A percentile compares a stretch with the other conserved stretches of the same genome.
Evolutionary conservation across 2,888 invertebrate species (phyloP).

Genomic region (Neoitamus cyanurus): DNA sequence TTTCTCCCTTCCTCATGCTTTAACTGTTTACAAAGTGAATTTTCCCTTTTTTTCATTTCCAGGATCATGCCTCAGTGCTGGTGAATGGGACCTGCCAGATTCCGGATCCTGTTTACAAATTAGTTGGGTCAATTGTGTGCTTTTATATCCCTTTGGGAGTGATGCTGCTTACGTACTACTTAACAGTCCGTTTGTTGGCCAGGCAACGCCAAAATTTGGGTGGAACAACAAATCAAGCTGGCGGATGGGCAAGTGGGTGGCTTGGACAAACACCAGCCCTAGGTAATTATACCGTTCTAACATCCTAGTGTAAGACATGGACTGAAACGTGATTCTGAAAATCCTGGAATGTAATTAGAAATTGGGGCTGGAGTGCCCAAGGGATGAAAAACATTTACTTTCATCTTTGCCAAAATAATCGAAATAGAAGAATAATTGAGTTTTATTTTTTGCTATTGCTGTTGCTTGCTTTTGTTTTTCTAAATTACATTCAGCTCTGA

Average conservation of each 20-base stretch:
- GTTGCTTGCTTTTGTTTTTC: too few relatives aligned
- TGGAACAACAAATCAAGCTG: conserved; percentile 59
- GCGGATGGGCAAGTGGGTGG: conserved; percentile 83
- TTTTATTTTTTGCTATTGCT: too few relatives aligned
- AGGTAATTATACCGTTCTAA: conserved; percentile 63
- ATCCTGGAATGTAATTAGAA: background rate
- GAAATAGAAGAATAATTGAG: background rate
- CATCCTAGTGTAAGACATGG: background rate
- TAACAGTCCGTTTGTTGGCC: conserved; percentile 89
- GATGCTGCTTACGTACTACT: conserved; percentile 94
- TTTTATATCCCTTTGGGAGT: conserved; percentile 96
- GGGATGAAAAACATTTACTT: background rate
- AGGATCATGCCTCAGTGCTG: conserved; percentile 86
- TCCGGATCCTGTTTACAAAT: conserved; percentile 88
- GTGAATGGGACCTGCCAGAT: conserved; percentile 88
- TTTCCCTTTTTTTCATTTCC: conserved; percentile 55
- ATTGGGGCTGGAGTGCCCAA: background rate
- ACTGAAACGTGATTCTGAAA: background rate
- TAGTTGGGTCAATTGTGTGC: conserved; percentile 93
- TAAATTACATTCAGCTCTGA: too few relatives aligned
- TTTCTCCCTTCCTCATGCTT: background rate
- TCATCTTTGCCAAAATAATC: background rate
- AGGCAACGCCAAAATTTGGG: conserved; percentile 81
- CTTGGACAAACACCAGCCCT: conserved; percentile 71
- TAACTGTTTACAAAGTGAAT: background rate